Base-by-base conservation (phyloP, 2,797 vertebrate species). In the Microchirus variegatus region DNA sequence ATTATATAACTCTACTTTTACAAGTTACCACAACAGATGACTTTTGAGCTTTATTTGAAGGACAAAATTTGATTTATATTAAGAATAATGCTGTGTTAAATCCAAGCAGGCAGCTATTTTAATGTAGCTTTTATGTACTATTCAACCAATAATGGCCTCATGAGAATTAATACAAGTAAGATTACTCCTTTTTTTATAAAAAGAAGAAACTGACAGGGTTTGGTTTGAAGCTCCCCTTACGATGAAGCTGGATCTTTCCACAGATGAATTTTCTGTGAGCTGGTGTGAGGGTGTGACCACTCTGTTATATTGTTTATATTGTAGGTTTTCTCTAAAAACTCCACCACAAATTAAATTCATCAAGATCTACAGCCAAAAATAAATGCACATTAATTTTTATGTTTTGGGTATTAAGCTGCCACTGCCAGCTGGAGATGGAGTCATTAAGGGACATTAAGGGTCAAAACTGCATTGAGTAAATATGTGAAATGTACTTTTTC, bases 251-350 rank as follows among this genome's bases (percentile, higher is more conserved):
- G 46, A 72, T 63, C 54, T 77, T 59, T 67, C 26, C 22, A 12
- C 62, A 53, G 63, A 67, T 56, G 52, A 70, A 59, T 67, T 76
- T 59, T 73, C 62, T 49, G 45, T 67, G 46, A 59, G 64, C 59
- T 65, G 61, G 75, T 77, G 35, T 62, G 62, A 74, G 75, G 67
- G 69, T 59, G 45, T 37, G 22, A 36, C 35, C 64, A 76, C 61
- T 72, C 75, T 70, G 49, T 73, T 71, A 65, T 63, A 71, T 56
- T 68, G 49, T 59, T 73, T 71, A 65, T 65, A 71, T 56, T 68
- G 49, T 59, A 22, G 51, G 58, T 65, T 70, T 67, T 51, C 18
- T 55, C 53, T 44, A 31, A 70, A 75, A 43, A 66, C 16, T 2
- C 36, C 46, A 57, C 17, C 48, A 65, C n/a, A 53, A 35, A 65